A percentile compares a stretch with the other conserved stretches of the same genome.
These are phyloP conservation scores for Strix aluco DNA, from an alignment of 2,113 vertebrate genomes.

Conservation along the genomic window DNA sequence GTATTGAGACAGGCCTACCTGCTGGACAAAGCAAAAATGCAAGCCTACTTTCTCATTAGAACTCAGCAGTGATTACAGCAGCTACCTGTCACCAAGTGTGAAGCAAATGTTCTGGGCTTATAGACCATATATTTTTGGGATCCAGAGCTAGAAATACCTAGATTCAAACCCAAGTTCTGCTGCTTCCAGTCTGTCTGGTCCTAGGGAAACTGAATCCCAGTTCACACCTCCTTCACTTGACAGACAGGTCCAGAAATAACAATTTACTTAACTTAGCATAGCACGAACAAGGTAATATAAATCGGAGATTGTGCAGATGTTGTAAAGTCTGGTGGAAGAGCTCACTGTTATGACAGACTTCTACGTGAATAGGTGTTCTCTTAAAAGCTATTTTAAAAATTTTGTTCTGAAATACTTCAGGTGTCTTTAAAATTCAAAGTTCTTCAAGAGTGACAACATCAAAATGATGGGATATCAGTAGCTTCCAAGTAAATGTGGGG, in stretches of 20 bases:
- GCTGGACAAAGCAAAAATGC: not conserved
- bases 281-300: not conserved
- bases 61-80: not conserved
- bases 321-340: not conserved
- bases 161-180: not conserved
- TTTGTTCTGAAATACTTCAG: not conserved
- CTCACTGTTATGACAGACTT: not conserved
- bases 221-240: not conserved
- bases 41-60: not conserved
- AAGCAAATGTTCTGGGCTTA: not conserved
- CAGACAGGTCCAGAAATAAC: not conserved
- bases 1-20: not conserved
- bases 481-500: not conserved
- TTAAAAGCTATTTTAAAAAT: not conserved
- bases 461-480: not conserved
- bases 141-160: not conserved
- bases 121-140: not conserved
- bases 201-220: not conserved
- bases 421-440: not conserved
- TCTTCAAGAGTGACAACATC: not conserved
- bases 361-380: not conserved
- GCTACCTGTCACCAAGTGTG: not conserved
- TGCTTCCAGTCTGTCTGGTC: not conserved
- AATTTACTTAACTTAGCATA: not conserved
- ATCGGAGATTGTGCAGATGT: not conserved